These are phyloP conservation scores for Calidris pugnax DNA, from an alignment of 2,113 vertebrate species.

Conservation along the genomic window DNA sequence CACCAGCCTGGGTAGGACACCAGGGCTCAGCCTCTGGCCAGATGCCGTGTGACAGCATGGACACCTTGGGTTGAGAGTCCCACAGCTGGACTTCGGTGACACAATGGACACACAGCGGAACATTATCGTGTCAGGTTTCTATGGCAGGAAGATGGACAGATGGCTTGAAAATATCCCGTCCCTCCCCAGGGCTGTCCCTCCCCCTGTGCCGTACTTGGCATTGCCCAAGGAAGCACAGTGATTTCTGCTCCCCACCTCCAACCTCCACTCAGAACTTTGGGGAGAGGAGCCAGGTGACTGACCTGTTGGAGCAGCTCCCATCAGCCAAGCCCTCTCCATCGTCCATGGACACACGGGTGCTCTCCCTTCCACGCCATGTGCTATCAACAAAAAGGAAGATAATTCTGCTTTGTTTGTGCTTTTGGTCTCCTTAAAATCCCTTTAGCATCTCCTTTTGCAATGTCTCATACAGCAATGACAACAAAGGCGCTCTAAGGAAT, in stretches of 20 bases:
- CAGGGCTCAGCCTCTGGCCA: background rate
- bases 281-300: background rate
- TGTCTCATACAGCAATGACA: background rate
- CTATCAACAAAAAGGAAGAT: background rate
- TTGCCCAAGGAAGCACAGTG: background rate
- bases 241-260: background rate
- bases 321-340: background rate
- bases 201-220: background rate
- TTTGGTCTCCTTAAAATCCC: background rate
- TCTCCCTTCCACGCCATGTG: background rate
- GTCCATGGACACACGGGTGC: fast-evolving
- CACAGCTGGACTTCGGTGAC: background rate
- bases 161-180: background rate
- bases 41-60: fast-evolving
- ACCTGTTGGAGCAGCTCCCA: background rate
- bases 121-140: fast-evolving
- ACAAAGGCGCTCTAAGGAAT: background rate
- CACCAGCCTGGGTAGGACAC: background rate
- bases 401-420: background rate
- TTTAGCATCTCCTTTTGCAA: background rate
- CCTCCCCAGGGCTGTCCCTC: too few relatives aligned
- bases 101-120: background rate
- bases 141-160: background rate
- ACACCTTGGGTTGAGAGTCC: background rate
- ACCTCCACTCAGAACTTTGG: background rate